A percentile compares a stretch with the other conserved stretches of the same genome.
phyloP scores from a whole-genome alignment of 2,888 invertebrate species.

The Barypeithes pellucidus region DNA sequence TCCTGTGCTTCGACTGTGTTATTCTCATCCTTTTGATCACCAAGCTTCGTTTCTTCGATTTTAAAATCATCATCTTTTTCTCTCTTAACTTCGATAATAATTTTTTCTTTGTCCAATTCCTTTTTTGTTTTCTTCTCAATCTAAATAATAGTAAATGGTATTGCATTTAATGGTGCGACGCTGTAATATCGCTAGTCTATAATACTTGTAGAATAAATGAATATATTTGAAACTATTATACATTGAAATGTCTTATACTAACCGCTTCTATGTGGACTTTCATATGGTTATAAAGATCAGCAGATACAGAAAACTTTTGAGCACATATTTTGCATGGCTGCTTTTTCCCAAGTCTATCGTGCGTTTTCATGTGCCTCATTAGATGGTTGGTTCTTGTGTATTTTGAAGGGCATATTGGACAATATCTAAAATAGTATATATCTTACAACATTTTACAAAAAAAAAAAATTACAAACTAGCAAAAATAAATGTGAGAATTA shows the following conservation, averaged over 20 bases:
- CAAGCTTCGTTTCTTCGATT: constrained; percentile 40
- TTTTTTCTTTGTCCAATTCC: constrained; percentile 45
- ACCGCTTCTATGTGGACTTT: constrained; percentile 56
- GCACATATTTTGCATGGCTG: constrained; percentile 59
- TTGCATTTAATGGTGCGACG: too few relatives aligned
- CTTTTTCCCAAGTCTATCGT: constrained; percentile 60
- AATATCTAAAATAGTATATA: constrained; percentile 56
- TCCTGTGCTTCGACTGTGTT: constrained; percentile 37
- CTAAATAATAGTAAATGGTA: constrained; percentile 13
- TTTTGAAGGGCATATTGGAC: constrained; percentile 65
- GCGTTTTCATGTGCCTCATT: constrained; percentile 65
- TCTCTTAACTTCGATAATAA: constrained; percentile 37
- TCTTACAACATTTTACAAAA: not conserved
- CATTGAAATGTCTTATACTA: too few relatives aligned
- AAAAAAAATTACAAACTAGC: not conserved
- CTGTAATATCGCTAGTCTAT: too few relatives aligned
- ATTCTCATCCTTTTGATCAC: constrained; percentile 44
- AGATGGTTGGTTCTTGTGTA: constrained; percentile 67
- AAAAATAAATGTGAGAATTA: not conserved
- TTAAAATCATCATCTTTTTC: constrained; percentile 52
- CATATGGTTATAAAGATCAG: constrained; percentile 58
- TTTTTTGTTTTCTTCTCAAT: constrained; percentile 42
- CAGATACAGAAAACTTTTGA: constrained; percentile 54
- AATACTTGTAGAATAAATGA: too few relatives aligned
- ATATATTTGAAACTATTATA: too few relatives aligned